Evolutionary conservation across 2,797 vertebrate species (phyloP).

Genomic region (Poliocrania exsul): DNA sequence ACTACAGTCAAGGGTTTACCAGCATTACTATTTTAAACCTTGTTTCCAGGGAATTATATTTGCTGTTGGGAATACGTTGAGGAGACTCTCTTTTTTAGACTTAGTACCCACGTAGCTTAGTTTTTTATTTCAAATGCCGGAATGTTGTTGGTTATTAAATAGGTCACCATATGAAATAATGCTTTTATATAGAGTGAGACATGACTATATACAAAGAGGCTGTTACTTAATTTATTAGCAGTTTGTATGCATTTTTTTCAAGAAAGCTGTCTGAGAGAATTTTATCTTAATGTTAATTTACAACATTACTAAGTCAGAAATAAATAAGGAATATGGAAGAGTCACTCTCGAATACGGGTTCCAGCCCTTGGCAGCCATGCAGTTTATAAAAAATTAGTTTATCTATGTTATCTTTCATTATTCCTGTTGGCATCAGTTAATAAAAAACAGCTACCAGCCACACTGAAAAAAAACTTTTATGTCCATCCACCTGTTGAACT

Average conservation of each 20-base stretch:
- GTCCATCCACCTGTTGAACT: neutral
- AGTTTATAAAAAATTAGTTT: neutral
- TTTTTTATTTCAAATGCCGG: neutral
- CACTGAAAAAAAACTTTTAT: neutral
- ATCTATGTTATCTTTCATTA: neutral
- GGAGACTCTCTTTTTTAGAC: neutral
- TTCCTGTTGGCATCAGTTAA: neutral
- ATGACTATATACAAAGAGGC: neutral
- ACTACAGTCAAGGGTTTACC: neutral
- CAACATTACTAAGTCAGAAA: neutral
- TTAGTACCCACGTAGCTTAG: neutral
- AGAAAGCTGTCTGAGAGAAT: neutral
- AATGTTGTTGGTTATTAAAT: neutral
- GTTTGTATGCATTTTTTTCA: neutral
- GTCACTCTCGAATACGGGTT: neutral
- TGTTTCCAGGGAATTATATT: neutral
- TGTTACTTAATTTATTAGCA: neutral
- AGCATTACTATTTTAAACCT: conserved; percentile 3
- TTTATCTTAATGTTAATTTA: neutral
- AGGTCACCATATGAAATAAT: neutral
- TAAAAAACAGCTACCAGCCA: neutral
- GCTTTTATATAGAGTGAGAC: neutral
- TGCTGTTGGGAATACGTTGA: neutral
- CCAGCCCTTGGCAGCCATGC: neutral
- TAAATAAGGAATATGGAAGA: neutral